Base-by-base conservation (phyloP, 2,113 vertebrate species). In the Neotoma lepida region DNA sequence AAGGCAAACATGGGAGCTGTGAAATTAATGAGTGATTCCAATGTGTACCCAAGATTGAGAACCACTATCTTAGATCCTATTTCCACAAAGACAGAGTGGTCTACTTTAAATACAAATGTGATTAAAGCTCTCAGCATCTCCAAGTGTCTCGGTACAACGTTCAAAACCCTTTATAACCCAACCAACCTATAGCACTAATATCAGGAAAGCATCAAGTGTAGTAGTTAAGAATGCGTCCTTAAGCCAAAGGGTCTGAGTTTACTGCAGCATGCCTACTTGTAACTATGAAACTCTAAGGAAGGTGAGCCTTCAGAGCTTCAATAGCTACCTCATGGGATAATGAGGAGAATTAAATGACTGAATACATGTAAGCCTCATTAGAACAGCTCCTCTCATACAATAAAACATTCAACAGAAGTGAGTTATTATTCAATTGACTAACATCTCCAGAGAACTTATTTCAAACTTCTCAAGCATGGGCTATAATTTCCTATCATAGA, bases 21-120 rank as follows among this genome's bases (percentile, higher is more conserved):
- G 28, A 92, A 93, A 58, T 41, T 77, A 91, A 13, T 63, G 90
- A 70, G 35, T 80, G 46, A 92, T 80, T 94, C 78, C 80, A 94
- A 26, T 61, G 39, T 63, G 28, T 28, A 84, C 7, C 30, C 54
- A 86, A 76, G 41, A 74, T 7, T 68, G 22, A 96, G 51, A 91
- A 77, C 51, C 74, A 86, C 13, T 71, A 17, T 66, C 51, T 68
- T 49, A 94, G 61, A 70, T 76, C 26, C 77, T 88, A 46, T 80
- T 84, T 80, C 90, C 54, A 93, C 41, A 82, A 71, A 89, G n/a
- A 58, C 82, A 95, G 17, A 64, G 41, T 63, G 6, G 80, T n/a
- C 63, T 92, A 92, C 81, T 84, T 71, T 95, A 95, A 90, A 88
- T 15, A 63, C 49, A 92, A 92, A 96, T 88, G 28, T 64, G 30